Percentiles rank a stretch among this genome's conserved stretches.
phyloP scores from a whole-genome alignment of 1,140 invertebrate species.

The Vanessa tameamea region DNA sequence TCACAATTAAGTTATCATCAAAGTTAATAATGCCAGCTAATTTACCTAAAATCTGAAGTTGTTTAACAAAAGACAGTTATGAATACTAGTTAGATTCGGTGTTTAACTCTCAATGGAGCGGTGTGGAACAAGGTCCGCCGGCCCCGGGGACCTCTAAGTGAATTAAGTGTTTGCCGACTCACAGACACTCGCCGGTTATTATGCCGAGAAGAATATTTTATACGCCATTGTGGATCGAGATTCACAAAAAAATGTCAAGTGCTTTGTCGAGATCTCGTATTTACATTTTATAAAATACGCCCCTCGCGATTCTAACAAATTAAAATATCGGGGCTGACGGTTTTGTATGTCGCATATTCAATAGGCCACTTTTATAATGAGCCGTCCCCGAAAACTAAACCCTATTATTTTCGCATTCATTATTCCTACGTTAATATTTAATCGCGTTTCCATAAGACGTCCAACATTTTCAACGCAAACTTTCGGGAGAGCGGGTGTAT shows the following conservation, averaged over 20 bases:
- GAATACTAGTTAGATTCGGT: slow-evolving; percentile 38
- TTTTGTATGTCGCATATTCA: slow-evolving; percentile 32
- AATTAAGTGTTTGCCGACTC: slow-evolving; percentile 58
- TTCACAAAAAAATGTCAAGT: slow-evolving; percentile 40
- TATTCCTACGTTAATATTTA: slow-evolving; percentile 20
- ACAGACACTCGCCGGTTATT: slow-evolving; percentile 37
- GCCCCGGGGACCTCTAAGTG: slow-evolving; percentile 55
- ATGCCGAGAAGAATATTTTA: slow-evolving; percentile 37
- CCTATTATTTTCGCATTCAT: slow-evolving; percentile 19
- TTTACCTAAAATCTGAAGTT: slow-evolving; percentile 35
- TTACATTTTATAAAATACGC: slow-evolving; percentile 31
- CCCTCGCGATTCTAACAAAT: slow-evolving; percentile 22
- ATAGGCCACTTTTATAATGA: slow-evolving; percentile 24
- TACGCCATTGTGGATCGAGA: slow-evolving; percentile 30
- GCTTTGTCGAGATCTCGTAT: slow-evolving; percentile 37
- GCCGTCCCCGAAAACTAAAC: slow-evolving; percentile 6
- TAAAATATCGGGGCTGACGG: slow-evolving; percentile 18
- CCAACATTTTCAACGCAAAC: slow-evolving; percentile 14
- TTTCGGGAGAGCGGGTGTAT: slow-evolving; percentile 40
- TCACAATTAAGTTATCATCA: no score
- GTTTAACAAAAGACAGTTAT: slow-evolving; percentile 35
- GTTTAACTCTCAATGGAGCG: slow-evolving; percentile 39
- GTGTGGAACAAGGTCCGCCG: slow-evolving; percentile 34
- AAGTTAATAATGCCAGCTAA: slow-evolving; percentile 20
- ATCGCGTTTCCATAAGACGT: slow-evolving; percentile 22